Conservation (phyloP, 2,797 vertebrate species). For the Rhincodon typus region DNA sequence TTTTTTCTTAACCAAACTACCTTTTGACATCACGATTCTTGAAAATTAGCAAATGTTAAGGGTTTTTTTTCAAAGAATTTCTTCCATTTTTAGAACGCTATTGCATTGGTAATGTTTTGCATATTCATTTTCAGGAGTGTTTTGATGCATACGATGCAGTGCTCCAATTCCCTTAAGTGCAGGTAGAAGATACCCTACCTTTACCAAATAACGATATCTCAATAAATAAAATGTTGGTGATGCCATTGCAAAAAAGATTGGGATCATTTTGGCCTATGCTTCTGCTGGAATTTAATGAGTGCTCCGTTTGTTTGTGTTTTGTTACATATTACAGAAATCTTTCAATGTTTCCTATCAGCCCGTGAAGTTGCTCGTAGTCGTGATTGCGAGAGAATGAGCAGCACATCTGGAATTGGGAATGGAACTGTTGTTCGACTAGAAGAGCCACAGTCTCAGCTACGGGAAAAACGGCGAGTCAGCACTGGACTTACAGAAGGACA, state of each 20-base stretch:
- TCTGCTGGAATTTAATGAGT: slow-evolving; percentile 49
- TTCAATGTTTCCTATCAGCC: slow-evolving; percentile 99
- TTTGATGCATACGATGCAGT: background rate
- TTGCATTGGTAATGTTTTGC: background rate
- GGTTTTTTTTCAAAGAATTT: background rate
- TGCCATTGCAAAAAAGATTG: background rate
- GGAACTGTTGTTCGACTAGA: slow-evolving; percentile 63
- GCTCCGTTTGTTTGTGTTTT: slow-evolving; percentile 56
- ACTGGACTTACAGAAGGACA: slow-evolving; percentile 77
- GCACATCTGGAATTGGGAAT: slow-evolving; percentile 54
- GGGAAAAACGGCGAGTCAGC: slow-evolving; percentile 75
- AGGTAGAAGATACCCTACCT: background rate
- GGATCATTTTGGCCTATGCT: slow-evolving; percentile 44
- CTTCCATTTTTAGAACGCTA: background rate
- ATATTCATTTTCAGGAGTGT: background rate
- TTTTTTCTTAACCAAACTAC: background rate
- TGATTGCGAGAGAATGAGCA: slow-evolving; percentile 76
- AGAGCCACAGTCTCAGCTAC: slow-evolving; percentile 66
- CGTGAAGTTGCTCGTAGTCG: slow-evolving; percentile 87
- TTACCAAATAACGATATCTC: background rate
- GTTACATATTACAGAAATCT: slow-evolving; percentile 87
- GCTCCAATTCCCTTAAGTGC: background rate
- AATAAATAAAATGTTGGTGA: background rate
- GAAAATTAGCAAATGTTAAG: background rate
- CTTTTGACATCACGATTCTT: background rate